Base-by-base conservation (phyloP, 2,888 invertebrate species). In the Chirona hameri region DNA sequence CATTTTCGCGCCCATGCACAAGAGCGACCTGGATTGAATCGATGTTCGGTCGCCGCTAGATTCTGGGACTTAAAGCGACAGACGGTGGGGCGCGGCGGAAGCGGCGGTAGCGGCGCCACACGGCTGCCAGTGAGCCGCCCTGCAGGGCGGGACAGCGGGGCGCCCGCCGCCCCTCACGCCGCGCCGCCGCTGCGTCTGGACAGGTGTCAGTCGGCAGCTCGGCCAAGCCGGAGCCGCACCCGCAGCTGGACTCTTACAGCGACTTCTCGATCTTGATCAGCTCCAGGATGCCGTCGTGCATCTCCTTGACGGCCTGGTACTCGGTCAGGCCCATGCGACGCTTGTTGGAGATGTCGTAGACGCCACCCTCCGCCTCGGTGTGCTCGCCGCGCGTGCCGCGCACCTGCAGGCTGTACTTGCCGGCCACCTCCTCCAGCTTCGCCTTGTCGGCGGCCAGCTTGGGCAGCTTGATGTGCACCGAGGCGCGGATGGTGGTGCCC, bases 381-480 rank as follows among this genome's bases (percentile, higher is more conserved):
- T n/a, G n/a, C n/a, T n/a, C n/a, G n/a, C n/a, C n/a, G n/a, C n/a
- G n/a, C n/a, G n/a, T n/a, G n/a, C n/a, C n/a, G n/a, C n/a, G n/a
- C n/a, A n/a, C n/a, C n/a, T n/a, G n/a, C n/a, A 91, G 97, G 93
- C 95, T n/a, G n/a, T n/a, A n/a, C n/a, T n/a, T n/a, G n/a, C 90
- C 91, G 84, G 98, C 97, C 85, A 97, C 91, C 88, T 95, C 94
- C 89, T 97, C 97, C 87, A 98, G 92, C 89, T 95, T 95, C 83
- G 93, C 92, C 90, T 92, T 93, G 91, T 96, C 95, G 85, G 95
- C 93, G 83, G 96, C 96, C 88, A 97, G 91, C 90, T 97, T 97
- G 86, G 98, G 98, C 87, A 99, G 92, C 91, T 95, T 96, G 90
- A 99, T n/a, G n/a, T n/a, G n/a, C n/a, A n/a, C n/a, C n/a, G n/a